Evolutionary conservation across 1,140 invertebrate genomes (phyloP).

Genomic region (Papilio machaon): DNA sequence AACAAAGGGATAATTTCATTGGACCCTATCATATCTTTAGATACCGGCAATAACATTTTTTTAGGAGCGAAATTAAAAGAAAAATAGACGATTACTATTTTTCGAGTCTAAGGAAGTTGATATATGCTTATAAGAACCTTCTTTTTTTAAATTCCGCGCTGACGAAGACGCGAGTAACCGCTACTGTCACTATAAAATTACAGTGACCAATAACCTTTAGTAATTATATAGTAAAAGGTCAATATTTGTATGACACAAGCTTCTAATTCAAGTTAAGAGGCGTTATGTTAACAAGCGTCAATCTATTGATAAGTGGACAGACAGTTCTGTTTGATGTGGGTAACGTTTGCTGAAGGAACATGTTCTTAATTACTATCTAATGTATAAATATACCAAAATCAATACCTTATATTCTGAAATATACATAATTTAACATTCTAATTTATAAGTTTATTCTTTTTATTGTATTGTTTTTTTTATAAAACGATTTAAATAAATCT

Average conservation of each 20-base stretch:
- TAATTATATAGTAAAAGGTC: too few species aligned
- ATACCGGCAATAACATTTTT: background rate
- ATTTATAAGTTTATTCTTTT: too few species aligned
- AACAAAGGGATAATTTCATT: background rate
- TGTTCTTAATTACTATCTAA: background rate
- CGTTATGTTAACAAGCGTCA: conserved; percentile 22
- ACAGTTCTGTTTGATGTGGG: conserved; percentile 24
- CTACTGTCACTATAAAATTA: too few species aligned
- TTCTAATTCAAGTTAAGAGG: background rate
- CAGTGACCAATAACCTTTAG: too few species aligned
- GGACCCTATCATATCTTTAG: background rate
- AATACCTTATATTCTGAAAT: background rate
- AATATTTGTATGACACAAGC: background rate
- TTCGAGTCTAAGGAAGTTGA: too few species aligned
- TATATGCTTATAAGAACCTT: too few species aligned
- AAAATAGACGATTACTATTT: background rate
- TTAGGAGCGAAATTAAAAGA: background rate
- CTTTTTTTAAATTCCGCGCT: too few species aligned
- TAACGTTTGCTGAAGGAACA: background rate
- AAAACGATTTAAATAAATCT: too few species aligned
- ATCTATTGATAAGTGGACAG: conserved; percentile 21
- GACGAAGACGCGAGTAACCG: too few species aligned
- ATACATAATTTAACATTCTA: background rate
- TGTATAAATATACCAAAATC: background rate
- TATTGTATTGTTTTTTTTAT: too few species aligned